These are phyloP conservation scores for Heliconius melpomene DNA, from an alignment of 1,140 invertebrate species.

Conservation along the genomic window DNA sequence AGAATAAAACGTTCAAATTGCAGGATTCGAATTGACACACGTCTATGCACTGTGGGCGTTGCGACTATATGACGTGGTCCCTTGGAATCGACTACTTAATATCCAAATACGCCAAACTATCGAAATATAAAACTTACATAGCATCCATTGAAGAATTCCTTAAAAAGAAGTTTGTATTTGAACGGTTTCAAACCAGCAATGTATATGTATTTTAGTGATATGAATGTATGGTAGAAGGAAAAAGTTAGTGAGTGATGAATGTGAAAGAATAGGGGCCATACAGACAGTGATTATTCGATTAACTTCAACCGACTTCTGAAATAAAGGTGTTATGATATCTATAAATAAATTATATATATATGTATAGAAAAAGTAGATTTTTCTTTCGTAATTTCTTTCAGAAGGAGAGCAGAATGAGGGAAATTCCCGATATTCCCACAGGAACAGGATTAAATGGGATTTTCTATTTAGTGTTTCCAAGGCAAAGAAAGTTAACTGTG, in stretches of 20 bases:
- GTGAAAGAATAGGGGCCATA: slow-evolving; percentile 55
- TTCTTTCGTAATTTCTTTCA: no score
- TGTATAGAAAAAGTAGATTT: background rate
- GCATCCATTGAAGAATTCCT: background rate
- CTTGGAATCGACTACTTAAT: slow-evolving; percentile 54
- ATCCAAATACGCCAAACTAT: background rate
- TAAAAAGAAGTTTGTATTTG: background rate
- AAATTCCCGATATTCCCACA: no score
- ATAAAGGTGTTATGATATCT: background rate
- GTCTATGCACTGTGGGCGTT: slow-evolving; percentile 65
- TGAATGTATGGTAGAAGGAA: slow-evolving; percentile 36
- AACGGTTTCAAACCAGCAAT: slow-evolving; percentile 32
- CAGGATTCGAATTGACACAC: slow-evolving; percentile 45
- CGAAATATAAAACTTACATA: background rate
- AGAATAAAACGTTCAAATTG: background rate
- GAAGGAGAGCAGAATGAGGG: no score
- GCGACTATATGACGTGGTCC: slow-evolving; percentile 68
- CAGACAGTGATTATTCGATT: slow-evolving; percentile 38
- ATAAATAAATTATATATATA: background rate
- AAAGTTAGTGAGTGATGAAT: slow-evolving; percentile 40
- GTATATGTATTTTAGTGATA: slow-evolving; percentile 32
- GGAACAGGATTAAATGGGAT: no score
- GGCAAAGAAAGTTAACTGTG: no score
- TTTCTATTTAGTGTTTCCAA: no score
- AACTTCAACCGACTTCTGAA: background rate